Evolutionary conservation across 2,113 vertebrate genomes (phyloP).

Genomic region (Nestor notabilis): DNA sequence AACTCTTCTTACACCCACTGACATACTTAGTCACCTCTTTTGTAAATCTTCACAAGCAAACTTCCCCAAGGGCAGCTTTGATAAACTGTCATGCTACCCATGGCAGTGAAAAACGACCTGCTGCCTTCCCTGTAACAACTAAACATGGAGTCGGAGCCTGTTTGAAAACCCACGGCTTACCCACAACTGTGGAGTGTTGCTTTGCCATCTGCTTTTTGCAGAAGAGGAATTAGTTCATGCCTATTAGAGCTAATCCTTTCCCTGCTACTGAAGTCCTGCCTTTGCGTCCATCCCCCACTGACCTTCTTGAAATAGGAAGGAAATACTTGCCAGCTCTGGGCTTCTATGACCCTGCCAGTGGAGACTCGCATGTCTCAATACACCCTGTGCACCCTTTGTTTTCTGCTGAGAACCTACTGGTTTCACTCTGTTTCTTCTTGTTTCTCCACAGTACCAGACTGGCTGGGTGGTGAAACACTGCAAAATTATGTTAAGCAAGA

Average conservation of each 20-base stretch:
- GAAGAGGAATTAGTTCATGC: not conserved
- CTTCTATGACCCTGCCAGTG: not conserved
- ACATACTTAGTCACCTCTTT: not conserved
- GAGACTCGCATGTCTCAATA: not conserved
- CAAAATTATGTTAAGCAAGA: constrained; percentile 1
- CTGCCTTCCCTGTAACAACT: not conserved
- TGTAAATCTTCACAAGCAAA: not conserved
- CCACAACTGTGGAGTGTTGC: not conserved
- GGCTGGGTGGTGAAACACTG: not conserved
- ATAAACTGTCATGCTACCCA: not conserved
- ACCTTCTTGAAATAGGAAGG: not conserved
- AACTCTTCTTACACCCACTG: not conserved
- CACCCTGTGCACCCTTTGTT: not conserved
- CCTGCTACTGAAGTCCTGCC: not conserved
- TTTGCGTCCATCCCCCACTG: not conserved
- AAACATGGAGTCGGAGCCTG: not conserved
- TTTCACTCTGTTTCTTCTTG: not conserved
- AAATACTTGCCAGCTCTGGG: not conserved
- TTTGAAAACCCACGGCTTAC: not conserved
- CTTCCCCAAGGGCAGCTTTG: not conserved
- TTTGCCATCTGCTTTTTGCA: not conserved
- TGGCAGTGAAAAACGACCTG: not conserved
- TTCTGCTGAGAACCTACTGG: not conserved
- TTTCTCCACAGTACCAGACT: not conserved
- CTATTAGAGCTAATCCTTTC: not conserved